Base-by-base conservation (phyloP, 2,113 vertebrate genomes). In the Muntiacus reevesi region DNA sequence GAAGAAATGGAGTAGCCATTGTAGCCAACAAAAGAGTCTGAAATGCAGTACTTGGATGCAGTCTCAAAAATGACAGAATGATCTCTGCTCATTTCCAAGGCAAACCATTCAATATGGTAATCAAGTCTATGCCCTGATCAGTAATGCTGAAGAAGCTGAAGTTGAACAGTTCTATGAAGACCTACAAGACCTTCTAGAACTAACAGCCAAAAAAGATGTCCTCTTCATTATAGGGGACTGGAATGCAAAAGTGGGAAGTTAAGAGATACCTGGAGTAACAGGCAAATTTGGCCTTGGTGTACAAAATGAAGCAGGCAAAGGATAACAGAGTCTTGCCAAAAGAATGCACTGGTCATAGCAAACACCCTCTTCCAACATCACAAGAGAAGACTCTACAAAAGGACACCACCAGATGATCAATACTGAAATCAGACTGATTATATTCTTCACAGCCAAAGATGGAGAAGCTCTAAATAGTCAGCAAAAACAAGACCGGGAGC, bases 401-500 rank as follows among this genome's bases (percentile, higher is more conserved):
- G 17, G 17, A 36, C 4, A 36, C 36, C 17, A 36, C 33, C n/a
- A 36, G n/a, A 67, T 0, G 1, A 1, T 67, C 9, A 36, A 67
- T 36, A 67, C 9, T 9, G 0, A 67, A 67, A 67, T 67, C 9
- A 67, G 17, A 67, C 11, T 67, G 17, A 36, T 67, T 67, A 36
- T 67, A 21, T 2, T 67, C n/a, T 67, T 67, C 36, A 17, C 17
- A 67, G 64, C 64, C 17, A 67, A 67, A 67, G 62, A n/a, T 19
- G 33, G 33, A 67, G 8, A 67, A 36, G 33, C 33, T 67, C 64
- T 67, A n/a, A 36, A 52, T 11, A 67, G 33, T 67, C 33, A 67
- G 64, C 64, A 36, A 67, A 67, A 67, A 67, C 0, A 4, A 67
- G 64, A 67, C 33, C 1, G 0, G 33, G 17, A 21, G 16, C 5